Conservation (phyloP, 2,888 invertebrate genomes). For the Lasioglossum leucozonium region DNA sequence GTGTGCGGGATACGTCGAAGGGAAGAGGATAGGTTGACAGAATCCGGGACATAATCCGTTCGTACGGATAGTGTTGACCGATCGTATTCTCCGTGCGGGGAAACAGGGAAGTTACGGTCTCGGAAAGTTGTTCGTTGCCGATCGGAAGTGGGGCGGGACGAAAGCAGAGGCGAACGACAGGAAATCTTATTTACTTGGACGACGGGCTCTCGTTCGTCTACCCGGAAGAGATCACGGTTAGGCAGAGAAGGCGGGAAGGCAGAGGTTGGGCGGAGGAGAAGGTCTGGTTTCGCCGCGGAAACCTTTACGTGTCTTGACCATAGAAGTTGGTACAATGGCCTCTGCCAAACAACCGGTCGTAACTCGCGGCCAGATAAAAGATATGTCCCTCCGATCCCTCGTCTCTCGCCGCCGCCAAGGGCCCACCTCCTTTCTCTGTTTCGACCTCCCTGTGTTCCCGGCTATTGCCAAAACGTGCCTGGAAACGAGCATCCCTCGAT, state of each 20-base stretch:
- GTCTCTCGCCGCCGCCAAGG: background rate
- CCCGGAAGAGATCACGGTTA: conserved; percentile 32
- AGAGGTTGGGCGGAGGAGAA: conserved; percentile 20
- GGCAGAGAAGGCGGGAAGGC: conserved; percentile 1
- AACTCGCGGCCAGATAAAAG: conserved; percentile 73
- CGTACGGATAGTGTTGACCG: background rate
- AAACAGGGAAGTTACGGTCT: background rate
- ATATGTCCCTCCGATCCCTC: conserved; percentile 39
- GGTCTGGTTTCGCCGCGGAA: conserved; percentile 54
- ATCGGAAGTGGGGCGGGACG: conserved; percentile 2
- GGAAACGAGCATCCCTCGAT: conserved; percentile 49
- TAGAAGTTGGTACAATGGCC: conserved; percentile 68
- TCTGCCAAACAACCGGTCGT: conserved; percentile 72
- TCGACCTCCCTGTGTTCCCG: conserved; percentile 17
- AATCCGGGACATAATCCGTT: background rate
- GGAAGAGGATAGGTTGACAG: background rate
- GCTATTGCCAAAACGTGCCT: conserved; percentile 64
- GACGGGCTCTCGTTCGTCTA: conserved; percentile 48
- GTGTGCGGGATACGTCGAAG: background rate
- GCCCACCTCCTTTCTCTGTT: conserved; percentile 44
- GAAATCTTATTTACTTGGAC: conserved; percentile 53
- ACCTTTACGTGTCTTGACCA: conserved; percentile 74
- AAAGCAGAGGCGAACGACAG: conserved; percentile 16
- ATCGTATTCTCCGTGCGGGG: background rate
- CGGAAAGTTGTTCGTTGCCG: background rate